A percentile compares a stretch with the other conserved stretches of the same genome.
phyloP scores from a whole-genome alignment of 2,113 vertebrate genomes.

The Colistium nudipinnis region DNA sequence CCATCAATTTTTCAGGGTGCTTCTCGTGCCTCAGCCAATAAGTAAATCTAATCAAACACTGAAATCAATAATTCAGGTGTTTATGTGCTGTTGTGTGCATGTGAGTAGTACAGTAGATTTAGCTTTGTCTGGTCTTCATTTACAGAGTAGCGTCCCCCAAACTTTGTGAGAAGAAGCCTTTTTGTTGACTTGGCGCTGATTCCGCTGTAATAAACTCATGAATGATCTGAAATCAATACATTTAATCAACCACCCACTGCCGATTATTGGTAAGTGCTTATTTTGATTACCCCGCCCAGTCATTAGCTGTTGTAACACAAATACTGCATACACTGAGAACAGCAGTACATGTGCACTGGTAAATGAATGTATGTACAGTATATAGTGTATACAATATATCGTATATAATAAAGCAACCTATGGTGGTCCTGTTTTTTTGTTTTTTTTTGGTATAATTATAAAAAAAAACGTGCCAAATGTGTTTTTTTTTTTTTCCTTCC shows the following conservation, averaged over 20 bases:
- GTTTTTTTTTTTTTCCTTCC: conserved; percentile 17
- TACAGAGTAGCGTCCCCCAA: conserved; percentile 25
- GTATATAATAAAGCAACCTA: conserved; percentile 10
- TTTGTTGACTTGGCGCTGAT: conserved; percentile 45
- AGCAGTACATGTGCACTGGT: neutral
- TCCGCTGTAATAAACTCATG: conserved; percentile 53
- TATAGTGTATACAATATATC: conserved; percentile 1
- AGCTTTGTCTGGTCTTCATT: conserved; percentile 34
- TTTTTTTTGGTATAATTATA: no score
- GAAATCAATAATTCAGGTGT: conserved; percentile 77
- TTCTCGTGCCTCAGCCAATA: conserved; percentile 61
- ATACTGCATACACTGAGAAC: neutral
- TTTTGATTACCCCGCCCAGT: conserved; percentile 48
- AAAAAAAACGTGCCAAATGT: conserved; percentile 41
- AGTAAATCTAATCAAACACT: conserved; percentile 74
- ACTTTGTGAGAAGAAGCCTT: conserved; percentile 38
- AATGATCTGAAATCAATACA: conserved; percentile 67
- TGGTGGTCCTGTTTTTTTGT: conserved; percentile 30
- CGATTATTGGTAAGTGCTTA: conserved; percentile 59
- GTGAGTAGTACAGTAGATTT: conserved; percentile 26
- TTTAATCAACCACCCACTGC: conserved; percentile 52
- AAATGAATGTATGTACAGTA: conserved; percentile 4
- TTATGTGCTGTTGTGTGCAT: conserved; percentile 44
- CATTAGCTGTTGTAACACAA: conserved; percentile 45
- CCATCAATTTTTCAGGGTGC: conserved; percentile 68